Percentiles rank a stretch among this genome's conserved stretches.
Evolutionary conservation across 2,888 invertebrate genomes (phyloP).

Genomic region (Drosophila pseudotakahashii): DNA sequence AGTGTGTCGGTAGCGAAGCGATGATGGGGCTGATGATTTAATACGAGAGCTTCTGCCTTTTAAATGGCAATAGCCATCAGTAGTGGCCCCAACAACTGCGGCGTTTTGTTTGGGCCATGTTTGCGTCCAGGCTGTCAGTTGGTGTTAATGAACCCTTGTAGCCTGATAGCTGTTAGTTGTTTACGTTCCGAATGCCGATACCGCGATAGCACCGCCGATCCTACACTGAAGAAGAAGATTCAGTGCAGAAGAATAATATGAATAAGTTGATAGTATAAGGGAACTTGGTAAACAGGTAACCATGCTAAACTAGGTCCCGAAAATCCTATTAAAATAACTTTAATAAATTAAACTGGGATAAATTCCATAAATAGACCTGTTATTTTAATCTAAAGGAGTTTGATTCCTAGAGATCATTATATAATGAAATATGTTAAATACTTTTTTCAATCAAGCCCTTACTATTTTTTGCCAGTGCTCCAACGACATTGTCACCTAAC

Average conservation of each 20-base stretch:
- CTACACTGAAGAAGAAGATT: constrained; percentile 10
- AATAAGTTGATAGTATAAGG: no score
- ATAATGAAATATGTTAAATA: no score
- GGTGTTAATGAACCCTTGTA: constrained; percentile 73
- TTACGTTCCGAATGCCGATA: constrained; percentile 61
- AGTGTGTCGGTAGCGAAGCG: constrained; percentile 21
- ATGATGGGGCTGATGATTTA: constrained; percentile 32
- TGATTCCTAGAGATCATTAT: no score
- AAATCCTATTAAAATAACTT: no score
- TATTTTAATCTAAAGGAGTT: no score
- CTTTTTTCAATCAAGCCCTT: no score
- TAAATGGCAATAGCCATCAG: constrained; percentile 26
- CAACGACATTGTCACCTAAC: constrained; percentile 36
- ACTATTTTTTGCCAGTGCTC: background rate
- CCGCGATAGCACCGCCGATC: constrained; percentile 45
- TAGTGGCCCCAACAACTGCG: constrained; percentile 7
- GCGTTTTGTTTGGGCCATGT: constrained; percentile 32
- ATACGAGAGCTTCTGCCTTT: constrained; percentile 37
- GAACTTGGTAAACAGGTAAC: no score
- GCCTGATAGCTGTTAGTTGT: constrained; percentile 59
- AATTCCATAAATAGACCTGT: no score
- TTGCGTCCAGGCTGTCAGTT: constrained; percentile 57
- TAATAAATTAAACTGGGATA: no score
- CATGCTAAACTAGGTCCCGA: no score
- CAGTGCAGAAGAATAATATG: no score